These are phyloP conservation scores for Colletes latitarsis DNA, from an alignment of 1,140 invertebrate genomes.

Conservation along the genomic window DNA sequence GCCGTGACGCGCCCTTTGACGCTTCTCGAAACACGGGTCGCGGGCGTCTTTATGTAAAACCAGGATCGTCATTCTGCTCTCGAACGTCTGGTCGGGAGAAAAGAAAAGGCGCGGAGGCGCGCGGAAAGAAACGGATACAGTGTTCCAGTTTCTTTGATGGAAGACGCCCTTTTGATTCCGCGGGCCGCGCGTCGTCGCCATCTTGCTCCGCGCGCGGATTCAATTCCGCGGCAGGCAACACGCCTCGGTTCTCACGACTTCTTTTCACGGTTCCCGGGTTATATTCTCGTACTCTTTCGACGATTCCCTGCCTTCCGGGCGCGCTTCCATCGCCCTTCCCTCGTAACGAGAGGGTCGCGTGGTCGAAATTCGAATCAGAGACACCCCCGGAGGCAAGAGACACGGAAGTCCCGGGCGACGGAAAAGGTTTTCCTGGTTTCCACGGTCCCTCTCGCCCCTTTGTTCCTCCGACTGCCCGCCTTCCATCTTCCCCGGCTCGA, in stretches of 20 bases:
- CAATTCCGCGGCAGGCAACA: slow-evolving; percentile 71
- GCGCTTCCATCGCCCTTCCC: slow-evolving; percentile 29
- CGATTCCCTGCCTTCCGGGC: slow-evolving; percentile 33
- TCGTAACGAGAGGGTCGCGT: slow-evolving; percentile 57
- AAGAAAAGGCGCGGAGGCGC: neutral
- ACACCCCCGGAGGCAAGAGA: slow-evolving; percentile 13
- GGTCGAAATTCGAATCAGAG: slow-evolving; percentile 57
- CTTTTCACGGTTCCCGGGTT: slow-evolving; percentile 61
- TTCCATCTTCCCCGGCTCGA: neutral
- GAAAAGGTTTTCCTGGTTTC: slow-evolving; percentile 45
- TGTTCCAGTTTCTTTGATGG: slow-evolving; percentile 56
- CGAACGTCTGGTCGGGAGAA: neutral
- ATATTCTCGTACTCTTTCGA: slow-evolving; percentile 39
- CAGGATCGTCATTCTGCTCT: slow-evolving; percentile 16
- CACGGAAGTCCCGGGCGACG: slow-evolving; percentile 33
- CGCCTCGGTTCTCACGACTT: slow-evolving; percentile 71
- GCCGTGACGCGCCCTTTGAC: too few species aligned
- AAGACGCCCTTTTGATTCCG: slow-evolving; percentile 50
- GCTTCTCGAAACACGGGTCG: neutral
- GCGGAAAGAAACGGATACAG: slow-evolving; percentile 41
- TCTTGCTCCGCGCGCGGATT: slow-evolving; percentile 59
- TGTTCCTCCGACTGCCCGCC: neutral
- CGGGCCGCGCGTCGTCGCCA: slow-evolving; percentile 38
- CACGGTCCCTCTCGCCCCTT: neutral
- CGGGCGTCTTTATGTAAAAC: slow-evolving; percentile 22